Evolutionary conservation across 2,888 invertebrate genomes (phyloP), one percentile per base, ranked within the genome.

Genomic region (Melanophora roralis): DNA sequence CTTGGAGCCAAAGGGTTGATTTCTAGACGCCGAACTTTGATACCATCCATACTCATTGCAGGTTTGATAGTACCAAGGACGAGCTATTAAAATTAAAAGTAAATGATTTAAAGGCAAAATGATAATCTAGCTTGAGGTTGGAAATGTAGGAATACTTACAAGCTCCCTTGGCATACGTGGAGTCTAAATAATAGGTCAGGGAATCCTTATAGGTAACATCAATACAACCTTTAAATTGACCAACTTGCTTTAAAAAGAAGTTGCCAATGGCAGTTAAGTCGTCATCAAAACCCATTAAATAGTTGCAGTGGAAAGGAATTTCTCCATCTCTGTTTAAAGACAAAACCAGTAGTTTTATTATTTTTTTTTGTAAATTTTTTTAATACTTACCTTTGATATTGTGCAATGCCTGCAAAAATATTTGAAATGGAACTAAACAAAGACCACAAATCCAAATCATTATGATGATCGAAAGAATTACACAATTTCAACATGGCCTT

Each of bases 41-140:
- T 93, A 96, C 91, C 94, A 96, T 67, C 96, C 97, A 88, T 93
- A 96, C 90, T 97, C 96, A 62, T 94, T 94, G 88, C 97, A 97
- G 0, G 95, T 95, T 90, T 97, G 96, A 88, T 95, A 96, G 1
- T 91, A 92, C 96, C 96, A 96, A 53, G 93, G 92, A 0, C 95
- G 93, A 88, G 91, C 95, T 94, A 45, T 64, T 0, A 19, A 8
- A 16, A 8, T 43, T 16, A 11, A 67, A 36, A 21, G 6, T 21
- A 43, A n/a, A 27, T 6, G 4, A n/a, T n/a, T n/a, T n/a, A n/a
- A n/a, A n/a, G n/a, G n/a, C n/a, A n/a, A n/a, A n/a, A n/a, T n/a
- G n/a, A n/a, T n/a, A n/a, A n/a, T n/a, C n/a, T n/a, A n/a, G n/a
- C n/a, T n/a, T n/a, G n/a, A 47, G 68, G n/a, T 32, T 51, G 14